Evolutionary conservation across 1,140 invertebrate species (phyloP).

Genomic region (Drosophila albomicans): DNA sequence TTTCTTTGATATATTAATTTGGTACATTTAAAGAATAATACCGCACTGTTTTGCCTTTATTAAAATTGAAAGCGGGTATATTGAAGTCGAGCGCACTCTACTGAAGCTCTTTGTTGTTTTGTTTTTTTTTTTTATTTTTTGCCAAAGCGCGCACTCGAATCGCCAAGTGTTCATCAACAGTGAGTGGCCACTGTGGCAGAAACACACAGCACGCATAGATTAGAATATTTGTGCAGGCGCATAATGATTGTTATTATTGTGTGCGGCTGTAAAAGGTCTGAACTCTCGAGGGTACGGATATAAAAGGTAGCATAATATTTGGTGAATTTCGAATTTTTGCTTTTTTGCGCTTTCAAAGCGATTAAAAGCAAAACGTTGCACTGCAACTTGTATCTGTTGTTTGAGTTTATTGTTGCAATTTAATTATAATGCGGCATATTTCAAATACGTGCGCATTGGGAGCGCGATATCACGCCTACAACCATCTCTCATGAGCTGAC

Average conservation of each 20-base stretch:
- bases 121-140: too few species aligned
- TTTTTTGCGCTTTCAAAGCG: background rate
- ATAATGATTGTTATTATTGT: background rate
- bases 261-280: background rate
- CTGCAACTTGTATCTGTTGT: background rate
- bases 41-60: too few species aligned
- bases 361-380: background rate
- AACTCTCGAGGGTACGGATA: background rate
- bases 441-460: background rate
- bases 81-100: too few species aligned
- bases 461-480: background rate
- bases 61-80: too few species aligned
- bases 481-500: background rate
- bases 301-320: constrained; percentile 7
- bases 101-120: too few species aligned
- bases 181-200: background rate
- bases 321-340: constrained; percentile 2
- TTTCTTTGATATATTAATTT: too few species aligned
- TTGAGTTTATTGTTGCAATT: background rate
- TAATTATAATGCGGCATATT: constrained; percentile 13
- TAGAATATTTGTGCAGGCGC: background rate
- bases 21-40: too few species aligned
- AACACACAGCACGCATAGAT: background rate
- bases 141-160: too few species aligned
- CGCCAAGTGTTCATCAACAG: background rate